Conservation (phyloP, 2,888 invertebrate genomes). For the Enoplolaimus lenunculus region DNA sequence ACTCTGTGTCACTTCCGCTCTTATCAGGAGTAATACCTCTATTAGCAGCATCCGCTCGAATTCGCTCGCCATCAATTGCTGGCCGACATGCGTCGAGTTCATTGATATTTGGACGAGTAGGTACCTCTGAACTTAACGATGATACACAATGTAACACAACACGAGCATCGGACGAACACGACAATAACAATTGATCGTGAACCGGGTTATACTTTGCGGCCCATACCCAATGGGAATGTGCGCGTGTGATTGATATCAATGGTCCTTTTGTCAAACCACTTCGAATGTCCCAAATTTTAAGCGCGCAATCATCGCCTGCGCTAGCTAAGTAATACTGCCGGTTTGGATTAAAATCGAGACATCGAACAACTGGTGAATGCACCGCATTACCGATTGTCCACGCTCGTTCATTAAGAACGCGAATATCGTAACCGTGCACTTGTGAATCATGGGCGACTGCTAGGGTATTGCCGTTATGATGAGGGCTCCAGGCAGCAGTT, state of each 20-base stretch:
- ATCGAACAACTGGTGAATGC: slow-evolving; percentile 71
- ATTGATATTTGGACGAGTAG: too few species aligned
- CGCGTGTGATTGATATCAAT: slow-evolving; percentile 51
- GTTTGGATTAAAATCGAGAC: slow-evolving; percentile 94
- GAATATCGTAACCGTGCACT: background rate
- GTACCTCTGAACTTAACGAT: slow-evolving; percentile 69
- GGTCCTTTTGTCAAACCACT: slow-evolving; percentile 62
- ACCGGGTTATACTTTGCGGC: slow-evolving; percentile 83
- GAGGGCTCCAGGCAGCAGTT: slow-evolving; percentile 5
- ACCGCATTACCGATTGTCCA: slow-evolving; percentile 61
- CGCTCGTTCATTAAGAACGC: slow-evolving; percentile 47
- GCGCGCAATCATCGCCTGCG: slow-evolving; percentile 84
- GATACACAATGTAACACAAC: slow-evolving; percentile 74
- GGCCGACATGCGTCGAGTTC: too few species aligned
- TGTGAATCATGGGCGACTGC: background rate
- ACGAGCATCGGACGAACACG: slow-evolving; percentile 83
- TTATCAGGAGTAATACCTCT: background rate
- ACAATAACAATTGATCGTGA: slow-evolving; percentile 83
- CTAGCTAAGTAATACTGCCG: slow-evolving; percentile 73
- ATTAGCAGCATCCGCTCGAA: slow-evolving; percentile 44
- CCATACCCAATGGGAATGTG: slow-evolving; percentile 59
- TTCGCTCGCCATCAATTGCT: too few species aligned
- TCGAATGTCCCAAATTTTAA: slow-evolving; percentile 90
- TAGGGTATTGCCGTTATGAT: slow-evolving; percentile 8
- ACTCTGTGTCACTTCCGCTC: slow-evolving; percentile 27